Conservation (phyloP, 1,140 invertebrate genomes). For the Marisa cornuarietis region DNA sequence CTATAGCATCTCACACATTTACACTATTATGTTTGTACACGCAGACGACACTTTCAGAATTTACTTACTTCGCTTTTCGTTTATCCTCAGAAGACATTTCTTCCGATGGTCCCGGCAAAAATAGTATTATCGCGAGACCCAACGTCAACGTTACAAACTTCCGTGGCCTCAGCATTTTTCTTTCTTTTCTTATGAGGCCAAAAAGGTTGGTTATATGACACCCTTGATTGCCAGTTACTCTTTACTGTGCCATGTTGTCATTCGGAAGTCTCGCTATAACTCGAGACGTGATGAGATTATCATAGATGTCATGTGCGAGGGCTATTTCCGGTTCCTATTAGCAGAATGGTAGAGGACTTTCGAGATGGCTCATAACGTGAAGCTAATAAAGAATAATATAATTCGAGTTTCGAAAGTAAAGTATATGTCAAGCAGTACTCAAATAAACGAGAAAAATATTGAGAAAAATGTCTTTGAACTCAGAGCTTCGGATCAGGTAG, state of each 20-base stretch:
- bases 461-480: neutral
- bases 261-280: constrained; percentile 8
- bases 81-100: constrained; percentile 21
- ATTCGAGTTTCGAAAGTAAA: constrained; percentile 17
- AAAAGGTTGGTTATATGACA: neutral
- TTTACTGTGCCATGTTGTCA: constrained; percentile 24
- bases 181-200: neutral
- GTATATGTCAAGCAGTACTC: constrained; percentile 7
- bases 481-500: neutral
- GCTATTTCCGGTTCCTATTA: constrained; percentile 15
- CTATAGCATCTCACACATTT: neutral
- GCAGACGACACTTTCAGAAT: neutral
- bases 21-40: neutral
- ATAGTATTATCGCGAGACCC: constrained; percentile 2
- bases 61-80: constrained; percentile 16
- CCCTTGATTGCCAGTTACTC: too few relatives aligned
- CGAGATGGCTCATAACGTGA: constrained; percentile 17
- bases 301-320: neutral
- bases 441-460: constrained; percentile 11
- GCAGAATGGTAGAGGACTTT: constrained; percentile 13
- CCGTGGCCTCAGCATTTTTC: constrained; percentile 2
- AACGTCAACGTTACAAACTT: constrained; percentile 3
- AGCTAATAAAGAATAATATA: constrained; percentile 15
- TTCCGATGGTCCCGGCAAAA: neutral
- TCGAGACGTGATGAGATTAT: constrained; percentile 3